These are phyloP conservation scores for Darevskia nairensis DNA, from an alignment of 2,797 vertebrate species.

Conservation along the genomic window DNA sequence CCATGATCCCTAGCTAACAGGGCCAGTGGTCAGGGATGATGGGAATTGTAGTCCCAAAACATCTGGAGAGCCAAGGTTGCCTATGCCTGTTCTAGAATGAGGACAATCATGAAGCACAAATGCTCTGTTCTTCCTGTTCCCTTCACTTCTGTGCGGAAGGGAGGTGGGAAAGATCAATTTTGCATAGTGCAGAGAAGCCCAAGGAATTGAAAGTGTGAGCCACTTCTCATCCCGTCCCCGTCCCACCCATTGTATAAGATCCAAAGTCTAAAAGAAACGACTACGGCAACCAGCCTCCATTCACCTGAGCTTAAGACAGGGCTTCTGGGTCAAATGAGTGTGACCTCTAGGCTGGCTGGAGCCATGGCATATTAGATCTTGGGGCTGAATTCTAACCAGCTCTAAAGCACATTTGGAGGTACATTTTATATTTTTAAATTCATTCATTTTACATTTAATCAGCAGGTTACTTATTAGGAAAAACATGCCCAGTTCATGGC, in stretches of 20 bases:
- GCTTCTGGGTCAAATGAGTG: not conserved
- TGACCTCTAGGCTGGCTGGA: not conserved
- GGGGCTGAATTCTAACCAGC: not conserved
- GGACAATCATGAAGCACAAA: not conserved
- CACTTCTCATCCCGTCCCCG: not conserved
- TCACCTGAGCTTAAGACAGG: not conserved
- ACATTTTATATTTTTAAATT: not conserved
- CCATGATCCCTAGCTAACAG: too few relatives aligned
- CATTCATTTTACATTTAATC: conserved; percentile 36
- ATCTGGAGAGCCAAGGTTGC: too few relatives aligned
- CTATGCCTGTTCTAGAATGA: not conserved
- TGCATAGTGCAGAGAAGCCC: not conserved
- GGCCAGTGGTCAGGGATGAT: too few relatives aligned
- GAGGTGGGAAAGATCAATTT: not conserved
- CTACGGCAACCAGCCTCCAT: not conserved
- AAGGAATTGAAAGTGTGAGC: not conserved
- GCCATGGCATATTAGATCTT: not conserved
- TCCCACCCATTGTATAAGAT: not conserved
- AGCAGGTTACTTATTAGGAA: conserved; percentile 24
- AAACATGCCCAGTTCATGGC: conserved; percentile 24
- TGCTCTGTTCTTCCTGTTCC: not conserved
- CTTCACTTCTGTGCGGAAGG: not conserved
- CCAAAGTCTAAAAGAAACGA: not conserved
- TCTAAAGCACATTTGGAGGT: not conserved
- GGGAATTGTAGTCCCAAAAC: too few relatives aligned